Percentiles rank a stretch among this genome's conserved stretches.
Conservation (phyloP, 92 coral and sea anemone genomes). For the Porites lobata region DNA sequence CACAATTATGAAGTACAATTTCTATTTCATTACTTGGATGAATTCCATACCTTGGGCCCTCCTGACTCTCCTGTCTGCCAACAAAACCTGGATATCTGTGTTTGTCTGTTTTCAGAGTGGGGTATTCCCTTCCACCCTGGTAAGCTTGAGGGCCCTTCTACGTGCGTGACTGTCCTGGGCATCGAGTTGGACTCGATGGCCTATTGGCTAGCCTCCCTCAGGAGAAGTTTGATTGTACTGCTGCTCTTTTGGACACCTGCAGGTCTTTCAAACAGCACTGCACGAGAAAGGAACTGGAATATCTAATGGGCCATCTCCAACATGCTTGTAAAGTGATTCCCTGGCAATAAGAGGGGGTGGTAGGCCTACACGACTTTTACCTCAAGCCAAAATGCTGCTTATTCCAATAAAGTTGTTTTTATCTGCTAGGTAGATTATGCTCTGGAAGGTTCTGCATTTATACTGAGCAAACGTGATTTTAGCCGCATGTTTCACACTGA, state of each 20-base stretch:
- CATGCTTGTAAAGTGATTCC: conserved; percentile 45
- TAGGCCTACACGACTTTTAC: no score
- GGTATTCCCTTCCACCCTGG: conserved; percentile 21
- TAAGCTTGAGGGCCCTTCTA: neutral
- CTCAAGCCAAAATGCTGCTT: no score
- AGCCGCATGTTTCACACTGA: no score
- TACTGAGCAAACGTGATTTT: no score
- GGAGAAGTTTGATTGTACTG: neutral
- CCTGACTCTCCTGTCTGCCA: conserved; percentile 35
- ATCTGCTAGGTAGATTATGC: no score
- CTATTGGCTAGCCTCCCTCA: neutral
- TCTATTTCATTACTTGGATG: conserved; percentile 51
- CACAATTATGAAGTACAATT: conserved; percentile 27
- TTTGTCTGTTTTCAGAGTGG: neutral
- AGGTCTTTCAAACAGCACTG: conserved; percentile 24
- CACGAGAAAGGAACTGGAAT: conserved; percentile 44
- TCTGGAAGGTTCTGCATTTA: no score
- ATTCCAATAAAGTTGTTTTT: no score
- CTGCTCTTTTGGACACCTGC: conserved; percentile 22
- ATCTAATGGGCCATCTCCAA: conserved; percentile 37
- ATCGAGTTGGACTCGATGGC: conserved; percentile 1
- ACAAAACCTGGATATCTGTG: neutral
- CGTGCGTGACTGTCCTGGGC: neutral
- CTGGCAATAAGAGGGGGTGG: no score
- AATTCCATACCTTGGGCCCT: conserved; percentile 48